These are phyloP conservation scores for Enteromius anoplus DNA, from an alignment of 2,797 vertebrate species.

Conservation along the genomic window DNA sequence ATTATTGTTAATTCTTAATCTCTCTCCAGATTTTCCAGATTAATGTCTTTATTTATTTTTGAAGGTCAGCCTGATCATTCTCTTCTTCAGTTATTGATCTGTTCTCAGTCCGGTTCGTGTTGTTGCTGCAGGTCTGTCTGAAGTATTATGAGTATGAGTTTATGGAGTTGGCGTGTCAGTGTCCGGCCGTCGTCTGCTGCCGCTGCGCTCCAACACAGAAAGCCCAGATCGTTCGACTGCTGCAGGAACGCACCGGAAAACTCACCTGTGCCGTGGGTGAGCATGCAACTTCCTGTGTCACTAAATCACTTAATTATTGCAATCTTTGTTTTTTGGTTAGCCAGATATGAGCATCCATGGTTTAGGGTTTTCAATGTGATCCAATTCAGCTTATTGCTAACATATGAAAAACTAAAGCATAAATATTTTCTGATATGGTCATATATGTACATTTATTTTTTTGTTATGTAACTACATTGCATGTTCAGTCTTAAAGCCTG, in stretches of 20 bases:
- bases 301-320: not conserved
- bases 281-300: constrained; percentile 45
- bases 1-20: too few relatives aligned
- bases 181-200: constrained; percentile 95
- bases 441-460: not conserved
- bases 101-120: constrained; percentile 8
- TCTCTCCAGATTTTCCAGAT: too few relatives aligned
- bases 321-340: not conserved
- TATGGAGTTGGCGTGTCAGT: constrained; percentile 97
- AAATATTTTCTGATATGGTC: not conserved
- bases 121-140: constrained; percentile 82
- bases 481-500: not conserved
- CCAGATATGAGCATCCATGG: not conserved
- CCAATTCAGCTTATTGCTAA: not conserved
- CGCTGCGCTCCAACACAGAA: constrained; percentile 96
- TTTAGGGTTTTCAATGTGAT: not conserved
- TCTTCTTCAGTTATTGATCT: not conserved
- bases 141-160: constrained; percentile 98
- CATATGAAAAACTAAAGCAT: not conserved
- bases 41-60: not conserved
- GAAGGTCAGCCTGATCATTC: not conserved
- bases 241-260: constrained; percentile 94
- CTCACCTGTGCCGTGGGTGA: constrained; percentile 96
- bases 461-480: not conserved
- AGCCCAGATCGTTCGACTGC: constrained; percentile 93